Evolutionary conservation across 2,113 vertebrate genomes (phyloP).

Genomic region (Nerophis lumbriciformis): DNA sequence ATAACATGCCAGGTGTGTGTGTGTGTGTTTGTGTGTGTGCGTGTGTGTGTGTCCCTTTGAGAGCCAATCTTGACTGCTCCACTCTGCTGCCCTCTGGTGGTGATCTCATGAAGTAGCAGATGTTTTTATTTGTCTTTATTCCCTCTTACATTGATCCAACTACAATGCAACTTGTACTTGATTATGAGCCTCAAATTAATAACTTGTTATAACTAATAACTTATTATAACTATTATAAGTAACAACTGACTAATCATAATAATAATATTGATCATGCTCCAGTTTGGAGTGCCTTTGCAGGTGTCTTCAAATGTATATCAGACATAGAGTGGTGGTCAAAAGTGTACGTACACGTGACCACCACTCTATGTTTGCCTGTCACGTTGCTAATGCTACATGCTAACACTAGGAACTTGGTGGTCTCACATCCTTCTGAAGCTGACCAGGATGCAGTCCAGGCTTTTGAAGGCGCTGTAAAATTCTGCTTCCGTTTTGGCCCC

Average conservation of each 20-base stretch:
- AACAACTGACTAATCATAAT: too few relatives aligned
- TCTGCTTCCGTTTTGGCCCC: conserved; percentile 82
- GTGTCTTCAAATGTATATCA: too few relatives aligned
- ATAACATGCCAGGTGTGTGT: too few relatives aligned
- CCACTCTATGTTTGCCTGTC: neutral
- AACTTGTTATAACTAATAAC: too few relatives aligned
- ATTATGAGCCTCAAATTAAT: neutral
- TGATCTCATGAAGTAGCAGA: neutral
- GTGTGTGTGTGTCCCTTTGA: too few relatives aligned
- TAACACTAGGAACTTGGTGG: neutral
- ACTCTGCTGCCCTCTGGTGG: conserved; percentile 26
- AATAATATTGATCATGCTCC: neutral
- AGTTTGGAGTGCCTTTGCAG: neutral
- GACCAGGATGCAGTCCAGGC: conserved; percentile 80
- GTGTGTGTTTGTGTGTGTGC: too few relatives aligned
- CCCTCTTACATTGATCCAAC: too few relatives aligned
- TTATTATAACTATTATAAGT: too few relatives aligned
- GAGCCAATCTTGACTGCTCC: neutral
- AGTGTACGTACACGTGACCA: too few relatives aligned
- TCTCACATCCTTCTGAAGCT: conserved; percentile 61
- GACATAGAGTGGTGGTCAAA: too few relatives aligned
- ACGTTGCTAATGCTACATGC: neutral
- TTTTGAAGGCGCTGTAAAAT: conserved; percentile 81
- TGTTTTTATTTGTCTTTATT: neutral
- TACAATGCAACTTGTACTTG: neutral